These are phyloP conservation scores for Diachrysia chrysitis DNA, from an alignment of 2,888 invertebrate genomes.

Conservation along the genomic window DNA sequence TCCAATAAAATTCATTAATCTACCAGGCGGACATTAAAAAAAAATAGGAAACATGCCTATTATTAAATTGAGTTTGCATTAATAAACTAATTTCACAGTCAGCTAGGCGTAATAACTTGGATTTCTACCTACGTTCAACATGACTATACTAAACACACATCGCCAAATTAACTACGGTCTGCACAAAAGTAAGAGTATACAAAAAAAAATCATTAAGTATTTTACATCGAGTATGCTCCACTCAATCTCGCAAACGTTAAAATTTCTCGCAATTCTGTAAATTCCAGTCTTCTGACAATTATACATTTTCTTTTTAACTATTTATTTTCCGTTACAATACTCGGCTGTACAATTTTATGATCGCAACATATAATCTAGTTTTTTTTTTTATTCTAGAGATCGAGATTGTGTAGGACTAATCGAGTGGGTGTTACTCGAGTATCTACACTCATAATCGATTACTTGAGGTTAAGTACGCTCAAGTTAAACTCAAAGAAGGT, in stretches of 20 bases:
- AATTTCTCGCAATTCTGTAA: conserved; percentile 49
- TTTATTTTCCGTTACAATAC: conserved; percentile 35
- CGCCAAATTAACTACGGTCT: conserved; percentile 17
- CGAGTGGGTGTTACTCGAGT: conserved; percentile 27
- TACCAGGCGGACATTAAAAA: too few species aligned
- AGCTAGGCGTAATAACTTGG: background rate
- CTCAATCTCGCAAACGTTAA: conserved; percentile 36
- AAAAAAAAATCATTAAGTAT: conserved; percentile 47
- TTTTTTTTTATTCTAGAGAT: conserved; percentile 50
- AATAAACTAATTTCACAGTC: background rate
- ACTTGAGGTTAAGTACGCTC: conserved; percentile 10
- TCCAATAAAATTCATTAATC: too few species aligned
- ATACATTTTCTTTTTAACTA: conserved; percentile 45
- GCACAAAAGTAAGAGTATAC: conserved; percentile 19
- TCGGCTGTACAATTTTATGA: conserved; percentile 50
- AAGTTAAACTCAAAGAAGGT: conserved; percentile 23
- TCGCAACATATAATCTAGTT: conserved; percentile 39
- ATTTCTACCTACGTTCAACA: conserved; percentile 7
- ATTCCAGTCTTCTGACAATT: conserved; percentile 51
- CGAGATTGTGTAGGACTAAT: conserved; percentile 44
- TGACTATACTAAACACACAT: background rate
- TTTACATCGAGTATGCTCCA: conserved; percentile 37
- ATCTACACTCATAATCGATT: background rate
- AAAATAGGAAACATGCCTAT: too few species aligned
- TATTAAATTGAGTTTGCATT: background rate